Base-by-base conservation (phyloP, 2,888 invertebrate genomes). In the Acanthosepion lycidas region DNA sequence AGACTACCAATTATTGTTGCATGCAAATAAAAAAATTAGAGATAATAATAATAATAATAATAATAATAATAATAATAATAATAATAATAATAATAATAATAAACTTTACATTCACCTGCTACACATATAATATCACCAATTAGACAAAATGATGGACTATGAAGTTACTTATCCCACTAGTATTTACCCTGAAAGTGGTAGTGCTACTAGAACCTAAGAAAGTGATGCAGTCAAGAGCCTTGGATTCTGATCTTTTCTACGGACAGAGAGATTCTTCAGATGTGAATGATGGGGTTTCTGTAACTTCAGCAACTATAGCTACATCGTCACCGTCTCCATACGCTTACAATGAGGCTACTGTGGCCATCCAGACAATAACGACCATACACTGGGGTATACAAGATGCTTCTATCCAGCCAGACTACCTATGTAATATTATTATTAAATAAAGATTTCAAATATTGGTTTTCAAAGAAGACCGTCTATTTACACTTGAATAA, bases 61-160 rank as follows among this genome's bases (percentile, higher is more conserved):
- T 33, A 33, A 33, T 33, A 33, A 33, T 33, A 33, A 33, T 33
- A 33, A 33, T 33, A 33, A 33, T 33, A 33, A 33, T 33, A 33
- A 33, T 33, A 33, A 33, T 33, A 33, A 33, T 33, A 33, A 33
- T 33, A 33, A 33, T 33, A 33, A 33, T 33, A 33, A 33, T 33
- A 33, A 33, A 33, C 33, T 28, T 64, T 9, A 6, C 51, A 26
- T 26, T 92, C 92, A 8, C 26, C 55, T 1, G 23, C 20, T 59
- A 2, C 20, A 59, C 55, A 2, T 23, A 6, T 59, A 23, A 59
- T 49, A 78, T n/a, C 78, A 28, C 78, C n/a, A 33, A 33, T 33
- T 33, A n/a, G n/a, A 6, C 92, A 53, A 93, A 93, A 93, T 93
- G 92, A 93, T 93, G 92, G 92, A 93, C 6, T 93, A 51, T 28